Percentiles rank a stretch among this genome's conserved stretches.
Evolutionary conservation across 2,888 invertebrate species (phyloP).

Genomic region (Scaptomyza tumidula): DNA sequence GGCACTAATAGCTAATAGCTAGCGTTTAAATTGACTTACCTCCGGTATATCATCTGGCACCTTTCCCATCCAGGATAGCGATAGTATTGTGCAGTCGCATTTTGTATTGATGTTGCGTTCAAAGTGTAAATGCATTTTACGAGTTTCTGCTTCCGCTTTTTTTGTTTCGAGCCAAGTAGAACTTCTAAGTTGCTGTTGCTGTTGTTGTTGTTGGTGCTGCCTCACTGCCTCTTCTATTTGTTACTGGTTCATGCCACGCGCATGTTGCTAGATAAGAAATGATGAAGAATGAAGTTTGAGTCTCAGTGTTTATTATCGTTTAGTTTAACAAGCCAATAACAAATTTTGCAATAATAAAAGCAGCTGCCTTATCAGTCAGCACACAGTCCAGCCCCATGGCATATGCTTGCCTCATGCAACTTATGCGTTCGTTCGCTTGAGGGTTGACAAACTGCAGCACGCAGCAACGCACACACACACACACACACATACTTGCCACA

Average conservation of each 20-base stretch:
- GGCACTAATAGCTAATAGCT: conserved; percentile 44
- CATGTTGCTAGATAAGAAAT: conserved; percentile 60
- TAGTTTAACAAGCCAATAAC: conserved; percentile 77
- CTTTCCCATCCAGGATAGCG: conserved; percentile 99
- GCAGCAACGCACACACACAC: conserved; percentile 50
- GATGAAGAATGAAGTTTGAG: conserved; percentile 9
- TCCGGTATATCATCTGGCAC: conserved; percentile 97
- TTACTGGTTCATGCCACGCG: conserved; percentile 57
- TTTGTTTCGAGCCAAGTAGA: conserved; percentile 30
- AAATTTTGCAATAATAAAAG: conserved; percentile 71
- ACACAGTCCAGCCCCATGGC: conserved; percentile 48
- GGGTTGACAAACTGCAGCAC: conserved; percentile 74
- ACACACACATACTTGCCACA: conserved; percentile 54
- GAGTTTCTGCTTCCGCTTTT: conserved; percentile 45
- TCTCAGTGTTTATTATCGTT: conserved; percentile 63
- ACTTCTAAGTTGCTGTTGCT: conserved; percentile 30
- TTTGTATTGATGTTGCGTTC: conserved; percentile 96
- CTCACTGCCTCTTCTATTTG: conserved; percentile 1
- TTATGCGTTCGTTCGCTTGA: conserved; percentile 16
- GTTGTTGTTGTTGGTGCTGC: conserved; percentile 11
- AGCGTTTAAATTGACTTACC: conserved; percentile 85
- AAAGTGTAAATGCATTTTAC: conserved; percentile 96
- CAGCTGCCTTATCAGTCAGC: conserved; percentile 66
- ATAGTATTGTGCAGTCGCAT: conserved; percentile 97
- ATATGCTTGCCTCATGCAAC: conserved; percentile 50